Conservation (phyloP, 2,797 vertebrate species). For the Semaprochilodus insignis region DNA sequence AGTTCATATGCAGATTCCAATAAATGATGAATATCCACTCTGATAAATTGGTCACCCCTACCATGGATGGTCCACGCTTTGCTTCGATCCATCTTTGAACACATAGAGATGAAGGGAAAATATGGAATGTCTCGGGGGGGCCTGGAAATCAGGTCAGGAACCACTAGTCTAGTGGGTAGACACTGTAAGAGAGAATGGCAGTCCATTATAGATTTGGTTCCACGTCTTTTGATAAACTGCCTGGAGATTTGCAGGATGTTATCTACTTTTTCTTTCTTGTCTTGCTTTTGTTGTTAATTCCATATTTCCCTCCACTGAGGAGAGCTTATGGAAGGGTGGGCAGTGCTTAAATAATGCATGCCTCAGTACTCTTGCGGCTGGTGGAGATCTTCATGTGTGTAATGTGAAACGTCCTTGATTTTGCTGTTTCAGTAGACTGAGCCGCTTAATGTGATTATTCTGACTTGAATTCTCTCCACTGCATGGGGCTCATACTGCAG, state of each 20-base stretch:
- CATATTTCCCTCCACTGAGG: conserved; percentile 11
- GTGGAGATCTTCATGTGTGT: background rate
- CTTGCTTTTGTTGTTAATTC: conserved; percentile 8
- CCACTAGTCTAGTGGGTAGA: background rate
- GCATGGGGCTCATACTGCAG: background rate
- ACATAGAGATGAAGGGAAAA: too few relatives aligned
- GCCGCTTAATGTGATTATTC: background rate
- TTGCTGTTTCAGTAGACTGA: background rate
- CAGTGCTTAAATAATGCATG: conserved; percentile 47
- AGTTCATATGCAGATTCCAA: too few relatives aligned
- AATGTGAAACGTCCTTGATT: background rate
- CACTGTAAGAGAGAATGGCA: background rate
- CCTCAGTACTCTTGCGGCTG: too few relatives aligned
- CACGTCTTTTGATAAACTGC: background rate
- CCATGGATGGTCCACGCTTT: too few relatives aligned
- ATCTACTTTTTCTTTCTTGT: background rate
- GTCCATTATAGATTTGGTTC: background rate
- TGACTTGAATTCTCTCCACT: background rate
- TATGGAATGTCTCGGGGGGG: too few relatives aligned
- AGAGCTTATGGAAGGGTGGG: conserved; percentile 36
- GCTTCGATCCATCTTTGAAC: too few relatives aligned
- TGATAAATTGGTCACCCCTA: too few relatives aligned
- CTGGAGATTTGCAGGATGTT: background rate
- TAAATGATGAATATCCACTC: too few relatives aligned
- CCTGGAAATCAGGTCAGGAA: too few relatives aligned